Evolutionary conservation across 30 jellyfish, hydroid and myxozoan species (phyloP).

Genomic region (Pseudorhiza aurosa): DNA sequence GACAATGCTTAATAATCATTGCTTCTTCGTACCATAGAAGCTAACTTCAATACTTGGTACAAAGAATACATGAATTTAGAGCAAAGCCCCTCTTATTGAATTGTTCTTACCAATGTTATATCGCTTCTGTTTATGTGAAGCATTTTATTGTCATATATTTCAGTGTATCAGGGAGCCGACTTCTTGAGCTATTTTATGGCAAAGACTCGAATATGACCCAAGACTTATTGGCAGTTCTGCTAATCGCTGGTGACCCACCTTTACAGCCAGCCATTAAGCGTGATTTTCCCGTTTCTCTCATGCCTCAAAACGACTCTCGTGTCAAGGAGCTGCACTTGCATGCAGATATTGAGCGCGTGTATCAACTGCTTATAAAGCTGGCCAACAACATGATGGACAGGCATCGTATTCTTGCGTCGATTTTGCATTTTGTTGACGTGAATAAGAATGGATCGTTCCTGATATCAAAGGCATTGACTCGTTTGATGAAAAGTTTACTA

Average conservation of each 20-base stretch:
- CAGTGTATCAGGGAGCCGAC: conserved; percentile 27
- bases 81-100: background rate
- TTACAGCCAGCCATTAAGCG: background rate
- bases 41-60: background rate
- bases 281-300: conserved; percentile 12
- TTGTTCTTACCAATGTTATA: too few species aligned
- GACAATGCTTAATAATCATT: too few species aligned
- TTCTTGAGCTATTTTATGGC: background rate
- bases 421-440: background rate
- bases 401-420: background rate
- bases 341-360: conserved; percentile 4
- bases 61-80: background rate
- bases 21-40: too few species aligned
- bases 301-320: background rate
- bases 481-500: conserved; percentile 3
- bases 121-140: too few species aligned
- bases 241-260: conserved; percentile 35
- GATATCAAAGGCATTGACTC: conserved; percentile 19
- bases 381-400: conserved; percentile 13
- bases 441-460: background rate
- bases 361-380: background rate
- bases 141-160: background rate
- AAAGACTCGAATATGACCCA: conserved; percentile 8
- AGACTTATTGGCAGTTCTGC: conserved; percentile 11
- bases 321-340: background rate